These are phyloP conservation scores for Frankliniella fusca DNA, from an alignment of 2,888 invertebrate species.

Conservation along the genomic window DNA sequence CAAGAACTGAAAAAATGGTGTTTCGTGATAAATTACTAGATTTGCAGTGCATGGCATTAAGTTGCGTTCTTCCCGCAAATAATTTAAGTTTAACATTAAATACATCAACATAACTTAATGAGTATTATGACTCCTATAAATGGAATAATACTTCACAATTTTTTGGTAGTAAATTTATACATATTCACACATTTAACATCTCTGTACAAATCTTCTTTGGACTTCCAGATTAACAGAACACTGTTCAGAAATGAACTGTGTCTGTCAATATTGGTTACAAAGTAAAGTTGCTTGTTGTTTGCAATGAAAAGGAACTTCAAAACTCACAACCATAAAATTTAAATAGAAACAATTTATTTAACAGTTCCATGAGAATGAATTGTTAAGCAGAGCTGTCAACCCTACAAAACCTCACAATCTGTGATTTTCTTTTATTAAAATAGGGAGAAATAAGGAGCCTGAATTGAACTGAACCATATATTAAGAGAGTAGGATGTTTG, in stretches of 20 bases:
- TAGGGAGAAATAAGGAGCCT: too few relatives aligned
- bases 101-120: not conserved
- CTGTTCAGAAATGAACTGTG: not conserved
- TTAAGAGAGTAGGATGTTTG: too few relatives aligned
- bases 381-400: not conserved
- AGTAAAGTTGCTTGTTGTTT: not conserved
- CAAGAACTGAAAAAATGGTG: too few relatives aligned
- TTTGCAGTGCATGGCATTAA: not conserved
- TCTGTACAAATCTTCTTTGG: conserved; percentile 4
- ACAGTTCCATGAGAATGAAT: not conserved
- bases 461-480: too few relatives aligned
- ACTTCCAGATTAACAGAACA: not conserved
- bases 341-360: not conserved
- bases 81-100: not conserved
- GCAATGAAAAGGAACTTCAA: not conserved
- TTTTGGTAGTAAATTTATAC: not conserved
- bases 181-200: not conserved
- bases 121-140: not conserved
- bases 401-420: not conserved
- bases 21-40: too few relatives aligned
- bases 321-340: not conserved
- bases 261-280: not conserved
- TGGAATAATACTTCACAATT: conserved; percentile 11
- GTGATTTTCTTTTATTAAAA: too few relatives aligned
- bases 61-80: not conserved